These are phyloP conservation scores for Chaetodon trifasciatus DNA, from an alignment of 2,797 vertebrate genomes.

Conservation along the genomic window DNA sequence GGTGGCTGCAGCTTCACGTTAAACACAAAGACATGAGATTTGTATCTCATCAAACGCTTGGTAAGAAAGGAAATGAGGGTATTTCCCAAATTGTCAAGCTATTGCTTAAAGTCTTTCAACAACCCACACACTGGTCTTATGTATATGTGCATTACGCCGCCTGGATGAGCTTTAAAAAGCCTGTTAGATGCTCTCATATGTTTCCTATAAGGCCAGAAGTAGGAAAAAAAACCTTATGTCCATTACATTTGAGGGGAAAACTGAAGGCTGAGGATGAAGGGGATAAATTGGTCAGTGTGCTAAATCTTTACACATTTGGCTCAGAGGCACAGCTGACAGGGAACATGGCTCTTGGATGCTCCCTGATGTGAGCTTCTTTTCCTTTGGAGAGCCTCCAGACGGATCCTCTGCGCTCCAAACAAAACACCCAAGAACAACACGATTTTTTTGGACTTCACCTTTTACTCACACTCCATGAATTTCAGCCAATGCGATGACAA, in stretches of 20 bases:
- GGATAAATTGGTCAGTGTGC: constrained; percentile 10
- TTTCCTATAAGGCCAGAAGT: neutral
- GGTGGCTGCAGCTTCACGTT: neutral
- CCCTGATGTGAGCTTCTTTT: neutral
- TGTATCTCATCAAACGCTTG: neutral
- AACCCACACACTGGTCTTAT: neutral
- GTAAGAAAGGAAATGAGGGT: no score
- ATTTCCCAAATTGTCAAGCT: neutral
- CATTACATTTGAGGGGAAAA: neutral
- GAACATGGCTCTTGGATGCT: constrained; percentile 9
- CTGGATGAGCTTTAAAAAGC: neutral
- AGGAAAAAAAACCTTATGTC: neutral
- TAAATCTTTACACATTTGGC: constrained; percentile 11
- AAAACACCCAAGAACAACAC: constrained; percentile 10
- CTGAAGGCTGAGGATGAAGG: neutral
- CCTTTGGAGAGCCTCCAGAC: neutral
- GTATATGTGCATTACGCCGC: neutral
- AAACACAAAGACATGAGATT: neutral
- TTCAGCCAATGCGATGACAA: constrained; percentile 19
- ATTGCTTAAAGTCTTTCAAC: neutral
- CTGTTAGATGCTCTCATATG: neutral
- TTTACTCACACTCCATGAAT: constrained; percentile 21
- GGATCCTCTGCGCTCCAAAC: neutral
- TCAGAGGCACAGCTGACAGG: constrained; percentile 11
- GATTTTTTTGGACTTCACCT: neutral